Evolutionary conservation across 2,888 invertebrate species (phyloP), one percentile per base, ranked within the genome.

Genomic region (Escarpia spicata): DNA sequence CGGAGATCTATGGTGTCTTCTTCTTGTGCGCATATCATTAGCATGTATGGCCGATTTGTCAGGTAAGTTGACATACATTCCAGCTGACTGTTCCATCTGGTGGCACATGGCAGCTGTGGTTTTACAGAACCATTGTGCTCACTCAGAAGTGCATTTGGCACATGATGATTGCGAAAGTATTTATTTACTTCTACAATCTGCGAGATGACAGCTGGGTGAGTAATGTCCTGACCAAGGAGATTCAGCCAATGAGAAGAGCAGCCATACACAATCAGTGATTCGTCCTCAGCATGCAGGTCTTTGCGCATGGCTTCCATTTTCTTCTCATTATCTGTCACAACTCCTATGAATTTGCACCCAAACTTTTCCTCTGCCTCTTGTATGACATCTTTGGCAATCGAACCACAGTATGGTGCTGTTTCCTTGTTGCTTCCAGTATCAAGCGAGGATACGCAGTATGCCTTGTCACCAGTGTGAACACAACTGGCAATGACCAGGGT

Each of bases 401-500:
- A 52, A 52, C 52, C 52, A 52, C 52, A 52, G 1, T 52, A 52
- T 9, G 52, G 0, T 52, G 52, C 9, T 52, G 52, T 52, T 52
- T 52, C 8, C 52, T 9, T 52, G 52, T 52, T 6, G 52, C 52
- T 52, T 3, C 52, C 52, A 52, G 9, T 52, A 52, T 52, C 52
- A 52, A 52, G 12, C 15, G 52, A 52, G 52, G 52, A 52, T 52
- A 52, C 52, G 9, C 2, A 52, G 52, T 52, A 52, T 52, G 52
- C 52, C 9, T 90, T 92, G 15, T 92, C 91, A 12, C 92, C 92
- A 91, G 31, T 26, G 3, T 93, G 93, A 12, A 93, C 31, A 43
- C 93, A 93, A 45, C 92, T 92, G 4, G 93, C 93, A 89, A 94
- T 94, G 19, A 93, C 93, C n/a, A 92, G 93, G 19, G 90, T 92